Conservation (phyloP, 2,888 invertebrate species). For the Rhagonycha fulva region DNA sequence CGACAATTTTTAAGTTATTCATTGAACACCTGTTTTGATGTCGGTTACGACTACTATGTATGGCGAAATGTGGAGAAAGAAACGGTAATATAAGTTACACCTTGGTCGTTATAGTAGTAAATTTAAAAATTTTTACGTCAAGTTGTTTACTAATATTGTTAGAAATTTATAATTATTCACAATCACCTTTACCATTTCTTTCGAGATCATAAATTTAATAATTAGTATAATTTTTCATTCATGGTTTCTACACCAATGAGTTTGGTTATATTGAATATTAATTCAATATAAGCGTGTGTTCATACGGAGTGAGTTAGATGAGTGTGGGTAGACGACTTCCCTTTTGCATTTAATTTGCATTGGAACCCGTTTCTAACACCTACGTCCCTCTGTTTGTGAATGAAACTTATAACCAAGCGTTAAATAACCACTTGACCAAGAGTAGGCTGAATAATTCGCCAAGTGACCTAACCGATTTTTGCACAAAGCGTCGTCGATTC, state of each 20-base stretch:
- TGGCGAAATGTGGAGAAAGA: neutral
- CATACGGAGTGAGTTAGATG: slow-evolving; percentile 27
- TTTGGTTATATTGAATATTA: slow-evolving; percentile 17
- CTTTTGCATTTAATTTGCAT: slow-evolving; percentile 49
- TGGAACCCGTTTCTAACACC: slow-evolving; percentile 43
- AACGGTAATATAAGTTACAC: neutral
- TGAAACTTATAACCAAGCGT: slow-evolving; percentile 44
- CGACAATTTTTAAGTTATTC: neutral
- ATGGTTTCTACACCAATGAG: slow-evolving; percentile 13
- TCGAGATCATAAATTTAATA: neutral
- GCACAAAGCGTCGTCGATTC: slow-evolving; percentile 11
- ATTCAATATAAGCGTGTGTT: slow-evolving; percentile 11
- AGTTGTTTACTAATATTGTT: neutral
- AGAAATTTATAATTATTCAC: neutral
- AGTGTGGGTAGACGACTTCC: slow-evolving; percentile 48
- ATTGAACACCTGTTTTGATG: neutral
- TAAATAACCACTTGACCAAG: slow-evolving; percentile 38
- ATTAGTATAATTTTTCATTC: neutral
- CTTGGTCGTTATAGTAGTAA: neutral
- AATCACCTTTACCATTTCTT: neutral
- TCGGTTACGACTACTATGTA: neutral
- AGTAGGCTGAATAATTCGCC: slow-evolving; percentile 29
- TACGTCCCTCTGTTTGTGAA: slow-evolving; percentile 42
- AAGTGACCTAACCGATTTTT: slow-evolving; percentile 28
- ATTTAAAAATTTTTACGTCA: neutral